These are phyloP conservation scores for Paratrypauchen microcephalus DNA, from an alignment of 2,797 vertebrate genomes.

Conservation along the genomic window DNA sequence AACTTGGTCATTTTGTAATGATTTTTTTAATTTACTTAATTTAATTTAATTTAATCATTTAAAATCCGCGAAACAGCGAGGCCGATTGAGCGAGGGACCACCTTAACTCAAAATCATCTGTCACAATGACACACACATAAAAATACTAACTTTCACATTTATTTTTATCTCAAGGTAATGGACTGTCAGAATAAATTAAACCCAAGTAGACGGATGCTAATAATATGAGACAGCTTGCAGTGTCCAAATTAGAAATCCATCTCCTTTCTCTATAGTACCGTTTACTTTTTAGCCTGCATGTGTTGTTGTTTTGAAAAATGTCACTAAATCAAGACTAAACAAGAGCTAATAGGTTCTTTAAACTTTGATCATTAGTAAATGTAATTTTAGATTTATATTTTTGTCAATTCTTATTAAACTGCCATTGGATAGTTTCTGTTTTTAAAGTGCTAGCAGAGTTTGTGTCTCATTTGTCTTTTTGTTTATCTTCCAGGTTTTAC, in stretches of 20 bases:
- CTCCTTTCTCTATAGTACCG: neutral
- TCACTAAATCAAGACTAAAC: neutral
- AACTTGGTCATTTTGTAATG: no score
- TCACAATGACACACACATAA: no score
- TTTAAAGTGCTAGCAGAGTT: neutral
- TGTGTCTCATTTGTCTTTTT: slow-evolving; percentile 33
- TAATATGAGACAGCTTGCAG: neutral
- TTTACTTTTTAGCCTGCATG: neutral
- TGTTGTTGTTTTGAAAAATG: no score
- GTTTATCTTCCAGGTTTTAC: slow-evolving; percentile 80
- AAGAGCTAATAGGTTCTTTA: neutral
- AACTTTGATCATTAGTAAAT: neutral
- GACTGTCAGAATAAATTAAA: neutral
- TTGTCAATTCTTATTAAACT: neutral
- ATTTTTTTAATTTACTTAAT: no score
- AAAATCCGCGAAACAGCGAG: no score
- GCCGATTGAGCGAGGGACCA: no score
- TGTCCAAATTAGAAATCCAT: neutral
- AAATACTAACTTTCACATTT: neutral
- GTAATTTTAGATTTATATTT: neutral
- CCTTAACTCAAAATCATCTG: no score
- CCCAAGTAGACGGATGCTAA: neutral
- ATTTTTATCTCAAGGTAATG: slow-evolving; percentile 4
- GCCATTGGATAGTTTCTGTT: slow-evolving; percentile 2
- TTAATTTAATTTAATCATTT: no score